Conservation (phyloP, 2,888 invertebrate genomes). For the Chrysolina haemoptera region DNA sequence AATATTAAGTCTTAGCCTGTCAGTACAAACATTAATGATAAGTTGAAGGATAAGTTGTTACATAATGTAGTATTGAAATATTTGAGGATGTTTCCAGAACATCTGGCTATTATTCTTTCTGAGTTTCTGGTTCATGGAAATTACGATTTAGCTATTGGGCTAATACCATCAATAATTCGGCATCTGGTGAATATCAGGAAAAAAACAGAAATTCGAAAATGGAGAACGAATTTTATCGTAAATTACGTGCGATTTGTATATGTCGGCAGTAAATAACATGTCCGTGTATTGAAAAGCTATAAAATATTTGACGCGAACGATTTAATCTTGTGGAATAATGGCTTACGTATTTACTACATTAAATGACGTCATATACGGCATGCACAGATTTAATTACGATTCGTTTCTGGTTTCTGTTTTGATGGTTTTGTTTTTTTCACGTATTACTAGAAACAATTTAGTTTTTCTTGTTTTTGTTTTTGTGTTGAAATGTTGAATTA, state of each 20-base stretch:
- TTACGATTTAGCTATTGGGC: not conserved
- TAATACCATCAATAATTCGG: conserved; percentile 25
- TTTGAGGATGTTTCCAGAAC: too few relatives aligned
- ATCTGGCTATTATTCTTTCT: too few relatives aligned
- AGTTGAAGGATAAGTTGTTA: too few relatives aligned
- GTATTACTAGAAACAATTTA: too few relatives aligned
- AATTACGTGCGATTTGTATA: conserved; percentile 51
- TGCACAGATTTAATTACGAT: conserved; percentile 1
- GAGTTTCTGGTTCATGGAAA: too few relatives aligned
- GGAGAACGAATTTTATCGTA: conserved; percentile 46
- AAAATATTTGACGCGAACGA: conserved; percentile 59
- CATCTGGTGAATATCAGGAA: conserved; percentile 33
- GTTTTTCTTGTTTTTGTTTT: too few relatives aligned
- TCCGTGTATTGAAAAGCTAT: conserved; percentile 57
- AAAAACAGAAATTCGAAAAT: conserved; percentile 41
- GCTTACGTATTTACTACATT: conserved; percentile 42
- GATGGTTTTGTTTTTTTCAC: too few relatives aligned
- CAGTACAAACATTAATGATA: too few relatives aligned
- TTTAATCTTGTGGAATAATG: conserved; percentile 56
- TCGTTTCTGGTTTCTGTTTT: not conserved
- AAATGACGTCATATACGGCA: conserved; percentile 30
- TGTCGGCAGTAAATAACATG: conserved; percentile 56
- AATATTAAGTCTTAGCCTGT: too few relatives aligned
- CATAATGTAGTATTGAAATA: too few relatives aligned
- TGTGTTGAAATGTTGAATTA: too few relatives aligned